A percentile compares a stretch with the other conserved stretches of the same genome.
Conservation (phyloP, 2,888 invertebrate species). For the Anaspis maculata region DNA sequence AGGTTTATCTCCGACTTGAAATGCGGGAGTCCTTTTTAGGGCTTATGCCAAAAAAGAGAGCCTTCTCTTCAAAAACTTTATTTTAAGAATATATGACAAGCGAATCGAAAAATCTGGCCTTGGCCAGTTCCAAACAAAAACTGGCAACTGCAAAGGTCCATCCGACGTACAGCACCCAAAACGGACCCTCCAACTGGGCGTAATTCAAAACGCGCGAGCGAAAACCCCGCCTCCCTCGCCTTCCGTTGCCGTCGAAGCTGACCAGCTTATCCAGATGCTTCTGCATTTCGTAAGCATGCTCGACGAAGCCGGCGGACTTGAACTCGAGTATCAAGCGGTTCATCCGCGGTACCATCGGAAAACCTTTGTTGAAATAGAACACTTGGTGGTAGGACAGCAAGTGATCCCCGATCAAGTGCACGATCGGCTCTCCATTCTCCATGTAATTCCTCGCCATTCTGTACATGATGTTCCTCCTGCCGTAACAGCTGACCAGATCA, state of each 20-base stretch:
- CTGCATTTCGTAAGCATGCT: slow-evolving; percentile 1
- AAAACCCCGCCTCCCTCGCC: no score
- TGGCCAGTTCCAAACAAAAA: no score
- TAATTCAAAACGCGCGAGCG: slow-evolving; percentile 3
- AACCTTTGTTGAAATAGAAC: slow-evolving; percentile 10
- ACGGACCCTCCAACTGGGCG: slow-evolving; percentile 4
- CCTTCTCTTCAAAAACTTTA: no score
- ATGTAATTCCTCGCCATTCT: slow-evolving; percentile 2
- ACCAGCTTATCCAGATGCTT: not conserved
- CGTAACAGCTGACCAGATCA: slow-evolving; percentile 9
- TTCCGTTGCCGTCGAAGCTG: no score
- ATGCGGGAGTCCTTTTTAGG: no score
- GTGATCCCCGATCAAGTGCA: slow-evolving; percentile 8
- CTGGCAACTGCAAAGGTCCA: slow-evolving; percentile 2
- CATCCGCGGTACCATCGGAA: slow-evolving; percentile 8
- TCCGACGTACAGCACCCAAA: slow-evolving; percentile 5
- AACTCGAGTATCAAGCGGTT: slow-evolving; percentile 4
- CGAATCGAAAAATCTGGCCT: no score
- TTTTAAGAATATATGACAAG: no score
- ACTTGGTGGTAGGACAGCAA: slow-evolving; percentile 6
- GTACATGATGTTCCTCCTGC: slow-evolving; percentile 5
- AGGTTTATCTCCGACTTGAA: no score
- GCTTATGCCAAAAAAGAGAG: no score
- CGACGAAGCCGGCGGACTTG: slow-evolving; percentile 7
- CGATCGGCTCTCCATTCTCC: not conserved